A percentile compares a stretch with the other conserved stretches of the same genome.
Evolutionary conservation across 2,888 invertebrate genomes (phyloP).

Genomic region (Diadegma fenestrale): DNA sequence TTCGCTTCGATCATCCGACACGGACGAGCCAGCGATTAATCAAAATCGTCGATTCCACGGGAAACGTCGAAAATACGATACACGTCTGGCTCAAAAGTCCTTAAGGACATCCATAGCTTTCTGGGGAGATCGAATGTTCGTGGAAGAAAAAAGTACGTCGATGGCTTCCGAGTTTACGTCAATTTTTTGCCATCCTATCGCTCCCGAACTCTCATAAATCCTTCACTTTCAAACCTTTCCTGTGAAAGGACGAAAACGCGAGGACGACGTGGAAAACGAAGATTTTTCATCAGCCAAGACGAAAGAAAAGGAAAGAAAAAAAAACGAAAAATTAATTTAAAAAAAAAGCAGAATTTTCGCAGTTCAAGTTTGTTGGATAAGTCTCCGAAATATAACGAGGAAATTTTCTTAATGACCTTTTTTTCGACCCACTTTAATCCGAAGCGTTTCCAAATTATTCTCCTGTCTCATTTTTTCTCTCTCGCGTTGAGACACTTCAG

Average conservation of each 20-base stretch:
- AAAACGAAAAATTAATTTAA: not conserved
- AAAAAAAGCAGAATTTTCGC: too few species aligned
- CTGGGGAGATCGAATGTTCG: conserved; percentile 43
- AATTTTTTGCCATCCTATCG: conserved; percentile 17
- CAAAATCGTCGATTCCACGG: conserved; percentile 35
- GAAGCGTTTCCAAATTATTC: not conserved
- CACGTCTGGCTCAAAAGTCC: conserved; percentile 6
- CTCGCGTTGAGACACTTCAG: conserved; percentile 1
- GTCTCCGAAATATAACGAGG: too few species aligned
- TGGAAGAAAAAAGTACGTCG: conserved; percentile 38
- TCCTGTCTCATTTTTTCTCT: not conserved
- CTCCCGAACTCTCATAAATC: conserved; percentile 37
- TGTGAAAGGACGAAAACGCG: conserved; percentile 11
- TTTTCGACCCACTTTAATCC: conserved; percentile 24
- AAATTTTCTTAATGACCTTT: conserved; percentile 28
- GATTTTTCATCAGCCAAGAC: conserved; percentile 45
- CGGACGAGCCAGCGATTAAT: conserved; percentile 62
- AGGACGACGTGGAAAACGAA: conserved; percentile 3
- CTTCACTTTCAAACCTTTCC: conserved; percentile 8
- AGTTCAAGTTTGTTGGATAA: too few species aligned
- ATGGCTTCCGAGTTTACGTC: conserved; percentile 1
- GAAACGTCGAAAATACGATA: conserved; percentile 15
- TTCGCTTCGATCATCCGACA: not conserved
- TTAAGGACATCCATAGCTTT: conserved; percentile 44
- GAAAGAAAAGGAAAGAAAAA: too few species aligned